phyloP scores from a whole-genome alignment of 2,113 vertebrate species.

The Paralichthys olivaceus region DNA sequence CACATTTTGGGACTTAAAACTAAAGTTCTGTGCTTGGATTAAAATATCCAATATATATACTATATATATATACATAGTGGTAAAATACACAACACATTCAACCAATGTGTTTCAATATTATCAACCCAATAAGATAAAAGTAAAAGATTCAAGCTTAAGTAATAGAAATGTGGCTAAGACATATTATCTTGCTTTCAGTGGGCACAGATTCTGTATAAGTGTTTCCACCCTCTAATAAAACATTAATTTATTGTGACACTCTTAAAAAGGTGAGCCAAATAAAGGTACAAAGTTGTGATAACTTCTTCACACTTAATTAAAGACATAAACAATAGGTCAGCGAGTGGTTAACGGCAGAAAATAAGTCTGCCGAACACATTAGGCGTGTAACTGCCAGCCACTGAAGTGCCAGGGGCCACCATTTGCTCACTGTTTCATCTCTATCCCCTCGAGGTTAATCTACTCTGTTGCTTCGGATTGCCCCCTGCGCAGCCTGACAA shows the following conservation, averaged over 20 bases:
- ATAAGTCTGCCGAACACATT: conserved; percentile 53
- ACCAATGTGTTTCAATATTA: conserved; percentile 47
- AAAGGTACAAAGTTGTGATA: conserved; percentile 46
- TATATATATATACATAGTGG: background rate
- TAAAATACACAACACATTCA: conserved; percentile 33
- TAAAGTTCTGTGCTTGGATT: conserved; percentile 61
- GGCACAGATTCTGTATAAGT: conserved; percentile 1
- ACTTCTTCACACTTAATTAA: conserved; percentile 65
- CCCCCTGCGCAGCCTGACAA: conserved; percentile 51
- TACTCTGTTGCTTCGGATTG: conserved; percentile 59
- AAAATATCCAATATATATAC: conserved; percentile 30
- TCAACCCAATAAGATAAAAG: conserved; percentile 22
- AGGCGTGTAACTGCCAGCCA: conserved; percentile 46
- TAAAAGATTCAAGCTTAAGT: background rate
- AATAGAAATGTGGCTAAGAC: conserved; percentile 29
- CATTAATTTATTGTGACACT: conserved; percentile 43
- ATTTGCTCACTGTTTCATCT: conserved; percentile 51
- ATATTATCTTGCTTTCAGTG: conserved; percentile 43
- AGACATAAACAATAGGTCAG: conserved; percentile 59
- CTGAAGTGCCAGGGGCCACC: conserved; percentile 40
- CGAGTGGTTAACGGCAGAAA: conserved; percentile 40
- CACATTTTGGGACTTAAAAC: conserved; percentile 62
- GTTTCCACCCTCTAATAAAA: conserved; percentile 1
- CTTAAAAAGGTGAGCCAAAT: conserved; percentile 38
- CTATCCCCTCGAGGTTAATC: conserved; percentile 61